Evolutionary conservation across 2,888 invertebrate species (phyloP).

Genomic region (Lepidonotus clava): DNA sequence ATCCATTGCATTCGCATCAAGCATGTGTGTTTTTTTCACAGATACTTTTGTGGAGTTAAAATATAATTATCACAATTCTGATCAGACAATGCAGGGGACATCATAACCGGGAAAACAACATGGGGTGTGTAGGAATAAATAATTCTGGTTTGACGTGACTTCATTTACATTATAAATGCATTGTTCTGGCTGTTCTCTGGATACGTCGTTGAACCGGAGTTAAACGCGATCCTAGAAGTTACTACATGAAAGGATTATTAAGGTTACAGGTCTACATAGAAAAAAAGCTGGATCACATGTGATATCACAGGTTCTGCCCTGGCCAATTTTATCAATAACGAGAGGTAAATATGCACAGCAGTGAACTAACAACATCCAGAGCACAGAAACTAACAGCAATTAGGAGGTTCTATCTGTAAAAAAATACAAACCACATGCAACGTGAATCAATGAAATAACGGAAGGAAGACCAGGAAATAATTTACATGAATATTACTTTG

Average conservation of each 20-base stretch:
- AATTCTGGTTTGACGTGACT: slow-evolving; percentile 15
- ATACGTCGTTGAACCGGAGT: neutral
- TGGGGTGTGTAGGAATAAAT: neutral
- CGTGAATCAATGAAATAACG: neutral
- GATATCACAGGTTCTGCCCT: slow-evolving; percentile 45
- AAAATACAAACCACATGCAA: slow-evolving; percentile 32
- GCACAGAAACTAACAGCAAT: neutral
- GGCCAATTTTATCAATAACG: neutral
- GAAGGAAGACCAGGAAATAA: slow-evolving; percentile 21
- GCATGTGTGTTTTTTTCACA: slow-evolving; percentile 27
- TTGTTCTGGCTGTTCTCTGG: slow-evolving; percentile 40
- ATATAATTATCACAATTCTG: slow-evolving; percentile 29
- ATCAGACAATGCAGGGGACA: slow-evolving; percentile 21
- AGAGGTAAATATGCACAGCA: slow-evolving; percentile 37
- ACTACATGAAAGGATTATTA: slow-evolving; percentile 26
- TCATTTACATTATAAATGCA: slow-evolving; percentile 50
- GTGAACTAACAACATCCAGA: slow-evolving; percentile 16
- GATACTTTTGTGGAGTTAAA: neutral
- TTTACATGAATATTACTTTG: too few relatives aligned
- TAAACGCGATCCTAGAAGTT: neutral
- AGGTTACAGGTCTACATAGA: slow-evolving; percentile 17
- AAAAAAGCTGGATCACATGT: slow-evolving; percentile 44
- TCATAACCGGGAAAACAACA: slow-evolving; percentile 20
- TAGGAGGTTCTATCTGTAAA: neutral
- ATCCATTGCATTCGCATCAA: slow-evolving; percentile 11